Base-by-base conservation (phyloP, 2,113 vertebrate species). In the Clarias gariepinus region DNA sequence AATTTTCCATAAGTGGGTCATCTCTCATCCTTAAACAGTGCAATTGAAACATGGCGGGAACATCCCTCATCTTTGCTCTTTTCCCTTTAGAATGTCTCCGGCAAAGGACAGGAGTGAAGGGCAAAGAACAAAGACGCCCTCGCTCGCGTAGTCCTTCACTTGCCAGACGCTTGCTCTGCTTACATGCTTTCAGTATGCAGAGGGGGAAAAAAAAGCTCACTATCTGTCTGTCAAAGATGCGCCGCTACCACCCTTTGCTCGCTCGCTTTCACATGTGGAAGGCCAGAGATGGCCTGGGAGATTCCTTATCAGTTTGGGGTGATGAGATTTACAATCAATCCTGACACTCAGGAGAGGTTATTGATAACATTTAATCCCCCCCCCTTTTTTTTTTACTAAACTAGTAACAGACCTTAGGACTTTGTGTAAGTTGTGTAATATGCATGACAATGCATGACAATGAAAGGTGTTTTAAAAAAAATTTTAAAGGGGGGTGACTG, bases 71-170 rank as follows among this genome's bases (percentile, higher is more conserved):
- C 79, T 12, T 63, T 60, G 71, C 71, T 57, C 52, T 81, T 57
- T 87, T 87, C 25, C 80, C 58, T 66, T 80, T 66, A 53, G 55
- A 77, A 81, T 57, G 25, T 68, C 30, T 84, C 74, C 33, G 81
- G 58, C 84, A 89, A 89, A 89, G 84, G 88, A 90, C 89, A 90
- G 23, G 28, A 82, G 68, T 87, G 86, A 89, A 90, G 88, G 88
- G 79, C 86, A 76, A 85, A 84, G 78, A 90, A 78, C 88, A 79
- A 83, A 88, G 78, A 85, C 61, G 28, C 58, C 16, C 36, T 71
- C 61, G 36, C 58, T 86, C 41, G 41, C 74, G 77, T 60, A 82
- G 84, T 86, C 80, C 81, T 79, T 88, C 88, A 79, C 71, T 85
- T 23, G 36, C 76, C 58, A 87, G 81, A 82, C 86, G 21, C 76